Evolutionary conservation across 1,140 invertebrate genomes (phyloP), one percentile per base, ranked within the genome.

Genomic region (Zaprionus ghesquierei): DNA sequence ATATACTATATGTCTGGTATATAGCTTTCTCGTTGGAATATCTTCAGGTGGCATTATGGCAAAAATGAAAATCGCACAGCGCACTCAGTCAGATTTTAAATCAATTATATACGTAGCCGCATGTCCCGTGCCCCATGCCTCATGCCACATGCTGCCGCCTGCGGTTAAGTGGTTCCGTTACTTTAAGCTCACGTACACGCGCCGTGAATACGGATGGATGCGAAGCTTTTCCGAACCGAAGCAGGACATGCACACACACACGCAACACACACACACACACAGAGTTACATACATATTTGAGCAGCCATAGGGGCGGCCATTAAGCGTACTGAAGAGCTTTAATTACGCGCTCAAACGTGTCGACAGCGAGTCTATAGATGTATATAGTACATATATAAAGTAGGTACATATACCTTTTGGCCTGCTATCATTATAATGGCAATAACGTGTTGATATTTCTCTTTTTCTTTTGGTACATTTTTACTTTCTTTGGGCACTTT

Each of bases 101-200:
- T 63, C 61, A 63, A 63, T 63, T 63, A 63, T 54, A 31, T 20
- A 41, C 13, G 13, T 5, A 29, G 27, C 25, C 25, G 25, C 25
- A 25, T 25, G 25, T 5, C n/a, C n/a, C n/a, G n/a, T n/a, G n/a
- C n/a, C n/a, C n/a, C n/a, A n/a, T n/a, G n/a, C n/a, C n/a, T n/a
- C n/a, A n/a, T 29, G 23, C 33, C 35, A 35, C 55, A 44, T 58
- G 22, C 25, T 20, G 31, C 27, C 10, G 31, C 13, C 60, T 53
- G 61, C 61, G 61, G 61, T 63, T 63, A 63, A 63, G 61, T 63
- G 61, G 61, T 53, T 63, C 61, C 49, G 60, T 51, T 62, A 51
- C 60, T 53, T 62, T 62, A 62, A 62, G 49, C 60, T 54, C 61
- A 63, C 61, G 50, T 54, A 44, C 25, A 54, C 61, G 25, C 20